Conservation (phyloP, 1,140 invertebrate genomes). For the Laupala kohalensis region DNA sequence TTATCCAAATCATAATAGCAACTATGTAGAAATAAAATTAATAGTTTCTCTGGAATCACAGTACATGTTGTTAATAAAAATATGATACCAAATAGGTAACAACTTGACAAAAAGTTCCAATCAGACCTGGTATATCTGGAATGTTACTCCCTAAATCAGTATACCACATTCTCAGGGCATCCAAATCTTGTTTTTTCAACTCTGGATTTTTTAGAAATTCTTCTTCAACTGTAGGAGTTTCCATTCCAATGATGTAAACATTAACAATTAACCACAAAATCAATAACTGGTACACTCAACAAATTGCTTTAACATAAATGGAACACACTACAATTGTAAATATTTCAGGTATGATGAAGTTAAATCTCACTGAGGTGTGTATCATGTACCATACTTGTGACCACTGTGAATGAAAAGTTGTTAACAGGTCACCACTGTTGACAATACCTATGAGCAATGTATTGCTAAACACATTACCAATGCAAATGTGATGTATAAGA, state of each 20-base stretch:
- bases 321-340: too few species aligned
- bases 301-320: too few species aligned
- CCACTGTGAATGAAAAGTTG: too few species aligned
- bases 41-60: neutral
- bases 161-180: neutral
- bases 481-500: too few species aligned
- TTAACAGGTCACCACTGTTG: too few species aligned
- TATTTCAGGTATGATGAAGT: too few species aligned
- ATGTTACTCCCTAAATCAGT: neutral
- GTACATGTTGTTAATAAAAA: neutral
- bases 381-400: too few species aligned
- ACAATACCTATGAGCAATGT: too few species aligned
- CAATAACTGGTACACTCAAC: neutral
- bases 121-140: neutral
- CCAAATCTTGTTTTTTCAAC: neutral
- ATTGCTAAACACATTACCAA: too few species aligned
- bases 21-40: constrained; percentile 21
- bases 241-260: neutral
- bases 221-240: neutral
- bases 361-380: too few species aligned
- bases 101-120: neutral
- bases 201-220: neutral
- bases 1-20: constrained; percentile 21
- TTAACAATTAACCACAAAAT: neutral
- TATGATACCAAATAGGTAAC: neutral